These are phyloP conservation scores for Aptenodytes patagonicus DNA, from an alignment of 2,113 vertebrate species.

Conservation along the genomic window DNA sequence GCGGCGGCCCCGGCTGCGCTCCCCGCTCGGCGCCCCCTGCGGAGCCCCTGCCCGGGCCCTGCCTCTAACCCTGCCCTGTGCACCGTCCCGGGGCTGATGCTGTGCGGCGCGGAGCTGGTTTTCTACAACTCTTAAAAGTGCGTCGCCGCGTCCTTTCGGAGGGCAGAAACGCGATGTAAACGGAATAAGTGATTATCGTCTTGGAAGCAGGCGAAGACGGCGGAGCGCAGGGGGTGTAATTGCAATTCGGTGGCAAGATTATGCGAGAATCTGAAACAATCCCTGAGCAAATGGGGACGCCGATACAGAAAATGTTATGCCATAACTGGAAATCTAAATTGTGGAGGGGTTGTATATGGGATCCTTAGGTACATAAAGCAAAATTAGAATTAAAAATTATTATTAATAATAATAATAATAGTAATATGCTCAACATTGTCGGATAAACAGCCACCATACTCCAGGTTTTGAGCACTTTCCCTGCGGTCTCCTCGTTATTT, in stretches of 20 bases:
- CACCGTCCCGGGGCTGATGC: background rate
- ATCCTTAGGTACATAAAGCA: background rate
- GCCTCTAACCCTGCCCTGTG: background rate
- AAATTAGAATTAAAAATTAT: background rate
- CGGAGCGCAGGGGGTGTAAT: no score
- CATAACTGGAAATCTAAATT: no score
- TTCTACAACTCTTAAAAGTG: background rate
- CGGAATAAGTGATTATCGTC: no score
- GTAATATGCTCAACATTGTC: background rate
- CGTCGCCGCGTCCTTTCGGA: background rate
- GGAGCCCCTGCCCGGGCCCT: background rate
- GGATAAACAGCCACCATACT: background rate
- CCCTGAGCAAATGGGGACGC: no score
- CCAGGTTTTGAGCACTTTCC: constrained; percentile 27
- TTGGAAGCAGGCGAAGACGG: no score
- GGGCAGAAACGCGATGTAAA: background rate
- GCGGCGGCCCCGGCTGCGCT: no score
- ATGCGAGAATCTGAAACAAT: no score
- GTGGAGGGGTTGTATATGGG: background rate
- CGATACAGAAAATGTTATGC: no score
- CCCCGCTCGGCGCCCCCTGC: background rate
- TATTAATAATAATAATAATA: background rate
- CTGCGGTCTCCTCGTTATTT: constrained; percentile 7
- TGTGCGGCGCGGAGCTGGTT: background rate
- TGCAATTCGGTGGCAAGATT: no score